Conservation (phyloP, 1,140 invertebrate species). For the Spodoptera frugiperda region DNA sequence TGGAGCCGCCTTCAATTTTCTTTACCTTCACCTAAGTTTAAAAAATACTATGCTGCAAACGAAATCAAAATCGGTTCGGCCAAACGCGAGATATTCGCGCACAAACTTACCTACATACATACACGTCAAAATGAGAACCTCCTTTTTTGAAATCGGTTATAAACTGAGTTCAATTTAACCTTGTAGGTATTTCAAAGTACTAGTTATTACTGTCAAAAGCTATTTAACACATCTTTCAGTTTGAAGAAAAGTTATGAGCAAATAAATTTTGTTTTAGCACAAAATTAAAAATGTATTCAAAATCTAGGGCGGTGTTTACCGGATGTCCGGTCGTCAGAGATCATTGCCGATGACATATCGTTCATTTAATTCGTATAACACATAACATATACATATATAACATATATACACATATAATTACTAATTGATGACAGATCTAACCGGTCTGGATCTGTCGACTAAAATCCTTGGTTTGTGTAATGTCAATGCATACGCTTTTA, state of each 20-base stretch:
- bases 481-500: too few relatives aligned
- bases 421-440: conserved; percentile 7
- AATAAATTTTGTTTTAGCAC: neutral
- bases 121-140: too few relatives aligned
- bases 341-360: conserved; percentile 15
- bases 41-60: too few relatives aligned
- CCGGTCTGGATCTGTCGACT: neutral
- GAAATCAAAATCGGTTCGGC: too few relatives aligned
- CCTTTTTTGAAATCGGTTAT: too few relatives aligned
- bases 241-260: neutral
- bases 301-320: neutral
- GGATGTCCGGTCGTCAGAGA: conserved; percentile 3
- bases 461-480: neutral
- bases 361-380: conserved; percentile 15
- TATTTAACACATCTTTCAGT: neutral
- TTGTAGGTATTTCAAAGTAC: neutral
- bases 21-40: too few relatives aligned
- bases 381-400: neutral
- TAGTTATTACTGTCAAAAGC: neutral
- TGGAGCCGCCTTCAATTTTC: too few relatives aligned
- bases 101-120: too few relatives aligned
- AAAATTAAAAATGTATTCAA: neutral
- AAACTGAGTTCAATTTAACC: too few relatives aligned
- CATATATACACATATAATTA: neutral
- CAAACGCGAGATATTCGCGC: too few relatives aligned